Conservation (phyloP, 23 tunicate species). For the Botrylloides violaceus region DNA sequence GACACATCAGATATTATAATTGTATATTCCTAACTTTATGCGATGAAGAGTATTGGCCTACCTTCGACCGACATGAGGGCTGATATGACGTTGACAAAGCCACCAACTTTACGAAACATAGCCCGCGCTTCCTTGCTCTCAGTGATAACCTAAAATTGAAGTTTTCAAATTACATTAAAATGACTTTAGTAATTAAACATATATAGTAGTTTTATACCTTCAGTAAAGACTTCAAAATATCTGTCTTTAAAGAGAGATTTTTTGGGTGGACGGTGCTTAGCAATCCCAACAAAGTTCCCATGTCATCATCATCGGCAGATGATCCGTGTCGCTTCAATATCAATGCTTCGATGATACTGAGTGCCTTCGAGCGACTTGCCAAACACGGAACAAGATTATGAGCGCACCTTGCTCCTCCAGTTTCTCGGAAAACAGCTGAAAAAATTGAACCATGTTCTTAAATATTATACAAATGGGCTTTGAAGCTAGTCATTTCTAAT, state of each 20-base stretch:
- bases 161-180: not conserved
- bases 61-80: slow-evolving; percentile 62
- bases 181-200: not conserved
- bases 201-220: slow-evolving; percentile 38
- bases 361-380: slow-evolving; percentile 33
- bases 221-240: slow-evolving; percentile 42
- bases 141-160: slow-evolving; percentile 35
- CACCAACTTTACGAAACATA: slow-evolving; percentile 70
- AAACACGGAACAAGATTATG: slow-evolving; percentile 49
- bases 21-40: not conserved
- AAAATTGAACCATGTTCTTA: not conserved
- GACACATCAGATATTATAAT: not conserved
- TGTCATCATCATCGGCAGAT: slow-evolving; percentile 57
- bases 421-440: slow-evolving; percentile 61
- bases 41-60: slow-evolving; percentile 1
- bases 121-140: slow-evolving; percentile 18
- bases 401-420: slow-evolving; percentile 75
- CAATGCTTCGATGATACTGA: slow-evolving; percentile 48
- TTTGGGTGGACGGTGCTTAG: slow-evolving; percentile 39
- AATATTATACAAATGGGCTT: not conserved
- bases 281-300: slow-evolving; percentile 61
- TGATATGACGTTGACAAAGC: slow-evolving; percentile 58
- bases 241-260: slow-evolving; percentile 42
- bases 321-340: slow-evolving; percentile 41
- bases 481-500: no score